Conservation (phyloP, 1,140 invertebrate species). For the Bactericera cockerelli region DNA sequence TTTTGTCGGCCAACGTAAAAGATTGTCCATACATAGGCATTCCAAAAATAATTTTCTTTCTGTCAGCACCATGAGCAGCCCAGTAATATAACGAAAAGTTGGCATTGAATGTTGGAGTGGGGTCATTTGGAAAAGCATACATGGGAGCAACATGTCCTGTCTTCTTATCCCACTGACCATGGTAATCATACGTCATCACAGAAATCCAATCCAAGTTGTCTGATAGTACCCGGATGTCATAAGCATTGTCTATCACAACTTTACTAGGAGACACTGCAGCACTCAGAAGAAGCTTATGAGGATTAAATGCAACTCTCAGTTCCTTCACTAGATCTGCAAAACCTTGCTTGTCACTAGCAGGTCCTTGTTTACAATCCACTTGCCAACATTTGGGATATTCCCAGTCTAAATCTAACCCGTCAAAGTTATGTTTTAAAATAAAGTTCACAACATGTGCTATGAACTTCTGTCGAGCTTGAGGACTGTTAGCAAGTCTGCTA, state of each 20-base stretch:
- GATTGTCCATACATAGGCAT: slow-evolving; percentile 73
- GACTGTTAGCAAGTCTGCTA: slow-evolving; percentile 37
- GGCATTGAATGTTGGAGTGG: slow-evolving; percentile 57
- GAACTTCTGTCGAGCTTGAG: slow-evolving; percentile 33
- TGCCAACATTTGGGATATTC: slow-evolving; percentile 56
- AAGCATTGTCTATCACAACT: slow-evolving; percentile 37
- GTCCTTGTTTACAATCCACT: slow-evolving; percentile 61
- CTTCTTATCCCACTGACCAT: slow-evolving; percentile 79
- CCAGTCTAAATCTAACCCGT: slow-evolving; percentile 47
- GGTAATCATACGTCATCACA: slow-evolving; percentile 81
- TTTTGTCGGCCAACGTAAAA: slow-evolving; percentile 51
- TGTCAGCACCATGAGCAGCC: slow-evolving; percentile 56
- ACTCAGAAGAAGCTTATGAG: slow-evolving; percentile 52
- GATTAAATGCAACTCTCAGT: slow-evolving; percentile 48
- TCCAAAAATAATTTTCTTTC: slow-evolving; percentile 59
- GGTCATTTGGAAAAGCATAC: slow-evolving; percentile 52
- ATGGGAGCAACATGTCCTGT: slow-evolving; percentile 76
- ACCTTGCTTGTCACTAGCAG: slow-evolving; percentile 53
- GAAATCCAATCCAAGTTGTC: slow-evolving; percentile 71
- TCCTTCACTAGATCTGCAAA: slow-evolving; percentile 56
- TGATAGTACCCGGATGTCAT: slow-evolving; percentile 53
- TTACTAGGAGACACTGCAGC: slow-evolving; percentile 73
- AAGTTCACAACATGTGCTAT: slow-evolving; percentile 36
- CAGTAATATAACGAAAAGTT: slow-evolving; percentile 71
- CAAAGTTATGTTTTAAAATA: slow-evolving; percentile 39